Percentiles rank a stretch among this genome's conserved stretches.
Evolutionary conservation across 2,888 invertebrate species (phyloP).

Genomic region (Drosophila suboccidentalis): DNA sequence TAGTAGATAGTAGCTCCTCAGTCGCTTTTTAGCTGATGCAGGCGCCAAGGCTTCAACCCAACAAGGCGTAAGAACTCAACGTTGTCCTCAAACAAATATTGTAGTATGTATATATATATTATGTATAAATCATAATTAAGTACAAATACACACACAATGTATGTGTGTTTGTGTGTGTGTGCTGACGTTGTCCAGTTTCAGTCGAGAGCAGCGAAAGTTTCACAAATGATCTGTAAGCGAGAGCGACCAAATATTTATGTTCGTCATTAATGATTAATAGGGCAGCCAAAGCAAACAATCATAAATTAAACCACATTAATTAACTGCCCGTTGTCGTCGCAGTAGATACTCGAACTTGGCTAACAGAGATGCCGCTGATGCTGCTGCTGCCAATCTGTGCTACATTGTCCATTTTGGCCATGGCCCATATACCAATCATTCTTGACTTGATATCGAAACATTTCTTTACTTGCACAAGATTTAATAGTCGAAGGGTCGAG

Average conservation of each 20-base stretch:
- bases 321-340: constrained; percentile 50
- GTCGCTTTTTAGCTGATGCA: constrained; percentile 63
- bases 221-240: constrained; percentile 57
- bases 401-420: constrained; percentile 40
- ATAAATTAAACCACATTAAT: constrained; percentile 73
- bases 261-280: constrained; percentile 72
- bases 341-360: constrained; percentile 27
- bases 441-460: constrained; percentile 15
- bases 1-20: constrained; percentile 9
- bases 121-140: constrained; percentile 74
- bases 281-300: constrained; percentile 60
- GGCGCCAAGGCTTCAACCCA: constrained; percentile 36
- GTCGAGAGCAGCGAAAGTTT: constrained; percentile 45
- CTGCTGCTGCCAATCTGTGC: constrained; percentile 37
- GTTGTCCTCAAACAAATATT: constrained; percentile 24
- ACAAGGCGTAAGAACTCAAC: constrained; percentile 30
- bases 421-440: constrained; percentile 23
- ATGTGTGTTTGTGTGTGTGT: constrained; percentile 25
- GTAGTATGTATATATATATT: constrained; percentile 41
- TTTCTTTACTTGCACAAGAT: background rate
- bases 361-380: constrained; percentile 16
- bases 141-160: constrained; percentile 54
- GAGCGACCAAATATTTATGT: constrained; percentile 68
- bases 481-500: constrained; percentile 1
- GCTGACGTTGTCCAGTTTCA: constrained; percentile 50